Conservation (phyloP, 1,140 invertebrate species). For the Drosophila willistoni region DNA sequence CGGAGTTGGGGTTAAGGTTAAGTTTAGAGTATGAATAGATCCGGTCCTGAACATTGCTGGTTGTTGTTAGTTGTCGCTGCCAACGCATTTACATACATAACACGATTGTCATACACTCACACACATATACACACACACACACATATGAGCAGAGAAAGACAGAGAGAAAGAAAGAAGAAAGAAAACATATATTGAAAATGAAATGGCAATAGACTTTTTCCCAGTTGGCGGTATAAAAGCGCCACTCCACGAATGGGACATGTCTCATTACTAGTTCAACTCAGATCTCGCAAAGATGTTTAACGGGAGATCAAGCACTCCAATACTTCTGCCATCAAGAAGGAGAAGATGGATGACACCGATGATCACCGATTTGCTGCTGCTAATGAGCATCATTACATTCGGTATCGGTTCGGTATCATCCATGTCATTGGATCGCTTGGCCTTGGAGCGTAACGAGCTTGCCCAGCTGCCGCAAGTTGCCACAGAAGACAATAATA, state of each 20-base stretch:
- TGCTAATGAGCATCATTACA: slow-evolving; percentile 28
- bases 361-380: slow-evolving; percentile 18
- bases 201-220: slow-evolving; percentile 81
- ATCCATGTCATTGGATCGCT: slow-evolving; percentile 74
- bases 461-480: slow-evolving; percentile 11
- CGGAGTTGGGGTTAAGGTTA: no score
- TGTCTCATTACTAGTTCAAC: slow-evolving; percentile 83
- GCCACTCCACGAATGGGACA: slow-evolving; percentile 77
- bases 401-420: neutral
- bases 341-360: slow-evolving; percentile 16
- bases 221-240: slow-evolving; percentile 81
- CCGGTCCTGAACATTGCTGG: slow-evolving; percentile 21
- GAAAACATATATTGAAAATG: slow-evolving; percentile 72
- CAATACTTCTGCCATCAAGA: slow-evolving; percentile 13
- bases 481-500: neutral
- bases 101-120: slow-evolving; percentile 52
- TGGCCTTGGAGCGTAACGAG: slow-evolving; percentile 74
- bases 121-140: slow-evolving; percentile 6
- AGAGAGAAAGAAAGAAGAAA: slow-evolving; percentile 6
- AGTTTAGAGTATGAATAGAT: neutral
- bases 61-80: slow-evolving; percentile 24
- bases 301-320: slow-evolving; percentile 72
- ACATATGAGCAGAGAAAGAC: slow-evolving; percentile 46
- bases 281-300: slow-evolving; percentile 82
- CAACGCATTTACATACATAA: slow-evolving; percentile 71